These are phyloP conservation scores for Megaceryle alcyon DNA, from an alignment of 2,797 vertebrate genomes.

Conservation along the genomic window DNA sequence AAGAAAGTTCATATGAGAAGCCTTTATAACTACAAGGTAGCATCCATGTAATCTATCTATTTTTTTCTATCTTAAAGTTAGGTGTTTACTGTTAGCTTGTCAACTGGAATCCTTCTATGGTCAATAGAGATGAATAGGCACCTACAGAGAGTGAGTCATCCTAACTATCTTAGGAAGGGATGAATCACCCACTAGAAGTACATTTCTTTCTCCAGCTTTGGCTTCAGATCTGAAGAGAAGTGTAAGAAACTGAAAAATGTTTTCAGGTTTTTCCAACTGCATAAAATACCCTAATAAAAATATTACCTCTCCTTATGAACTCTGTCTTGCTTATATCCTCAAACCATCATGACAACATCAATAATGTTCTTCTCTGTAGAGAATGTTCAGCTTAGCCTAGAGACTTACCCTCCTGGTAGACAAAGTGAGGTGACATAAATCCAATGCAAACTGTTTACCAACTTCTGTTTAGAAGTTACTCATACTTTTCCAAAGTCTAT, in stretches of 20 bases:
- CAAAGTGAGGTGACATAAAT: background rate
- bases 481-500: background rate
- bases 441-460: background rate
- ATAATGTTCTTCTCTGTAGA: background rate
- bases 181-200: slow-evolving; percentile 42
- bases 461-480: background rate
- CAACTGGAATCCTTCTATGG: slow-evolving; percentile 6
- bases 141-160: slow-evolving; percentile 35
- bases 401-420: background rate
- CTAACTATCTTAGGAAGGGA: background rate
- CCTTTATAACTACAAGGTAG: background rate
- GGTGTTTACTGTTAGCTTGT: background rate
- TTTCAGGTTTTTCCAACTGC: background rate
- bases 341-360: background rate
- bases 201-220: slow-evolving; percentile 25
- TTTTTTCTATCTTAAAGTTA: background rate
- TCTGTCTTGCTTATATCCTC: background rate
- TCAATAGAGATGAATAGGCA: slow-evolving; percentile 46
- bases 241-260: background rate
- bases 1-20: background rate
- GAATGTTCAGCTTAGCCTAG: background rate
- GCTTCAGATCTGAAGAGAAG: background rate
- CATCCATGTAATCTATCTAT: background rate
- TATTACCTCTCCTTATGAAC: background rate
- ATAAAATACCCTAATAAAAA: background rate